phyloP scores from a whole-genome alignment of 2,797 vertebrate genomes.

The Arrhamphus sclerolepis region DNA sequence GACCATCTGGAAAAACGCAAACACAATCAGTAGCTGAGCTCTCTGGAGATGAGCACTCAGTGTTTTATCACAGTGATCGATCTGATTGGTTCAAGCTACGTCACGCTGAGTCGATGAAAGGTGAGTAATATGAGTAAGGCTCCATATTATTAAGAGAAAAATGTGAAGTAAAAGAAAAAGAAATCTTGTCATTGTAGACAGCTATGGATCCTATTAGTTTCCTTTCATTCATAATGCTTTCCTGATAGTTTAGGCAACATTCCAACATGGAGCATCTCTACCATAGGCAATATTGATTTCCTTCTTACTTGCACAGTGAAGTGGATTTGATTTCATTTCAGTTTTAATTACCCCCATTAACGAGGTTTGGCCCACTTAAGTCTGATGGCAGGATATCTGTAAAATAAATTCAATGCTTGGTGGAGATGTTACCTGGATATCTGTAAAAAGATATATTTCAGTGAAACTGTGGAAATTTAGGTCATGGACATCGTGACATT shows the following conservation, averaged over 20 bases:
- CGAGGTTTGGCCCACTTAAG: conserved; percentile 2
- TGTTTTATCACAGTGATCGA: conserved; percentile 76
- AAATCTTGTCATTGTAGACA: conserved; percentile 6
- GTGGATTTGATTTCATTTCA: conserved; percentile 22
- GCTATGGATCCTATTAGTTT: conserved; percentile 12
- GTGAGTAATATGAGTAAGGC: conserved; percentile 44
- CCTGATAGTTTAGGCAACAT: conserved; percentile 22
- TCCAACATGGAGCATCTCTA: conserved; percentile 33
- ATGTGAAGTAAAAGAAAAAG: conserved; percentile 9
- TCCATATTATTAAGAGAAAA: conserved; percentile 31
- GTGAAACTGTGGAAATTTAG: no score
- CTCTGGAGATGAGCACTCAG: conserved; percentile 64
- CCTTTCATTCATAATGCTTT: conserved; percentile 26
- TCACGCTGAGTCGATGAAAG: conserved; percentile 59
- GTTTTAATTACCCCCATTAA: conserved; percentile 34
- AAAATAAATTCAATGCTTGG: no score
- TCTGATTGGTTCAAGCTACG: conserved; percentile 60
- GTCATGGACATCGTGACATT: no score
- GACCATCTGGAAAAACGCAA: conserved; percentile 89
- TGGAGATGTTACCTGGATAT: no score
- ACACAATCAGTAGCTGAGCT: conserved; percentile 81
- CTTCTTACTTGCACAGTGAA: conserved; percentile 9
- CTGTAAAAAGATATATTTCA: no score
- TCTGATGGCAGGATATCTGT: no score
- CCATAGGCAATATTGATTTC: conserved; percentile 39